Base-by-base conservation (phyloP, 2,113 vertebrate genomes). In the Clarias batrachus region DNA sequence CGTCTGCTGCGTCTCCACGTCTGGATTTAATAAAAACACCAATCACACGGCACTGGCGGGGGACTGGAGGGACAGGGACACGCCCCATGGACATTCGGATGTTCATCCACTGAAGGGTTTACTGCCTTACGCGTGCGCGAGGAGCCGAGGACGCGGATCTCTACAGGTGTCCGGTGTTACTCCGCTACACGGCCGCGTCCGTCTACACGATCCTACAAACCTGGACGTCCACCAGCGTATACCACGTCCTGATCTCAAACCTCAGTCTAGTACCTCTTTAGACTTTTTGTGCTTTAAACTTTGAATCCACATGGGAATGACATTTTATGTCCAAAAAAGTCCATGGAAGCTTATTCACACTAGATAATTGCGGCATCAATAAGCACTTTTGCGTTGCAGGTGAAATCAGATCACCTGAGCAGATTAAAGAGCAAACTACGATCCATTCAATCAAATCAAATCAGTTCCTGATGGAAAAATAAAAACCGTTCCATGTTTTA, bases 1-100 rank as follows among this genome's bases (percentile, higher is more conserved):
- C 89, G 92, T 89, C 74, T 87, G 86, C 85, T 91, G 85, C 85
- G 93, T 91, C 70, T 91, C 81, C 87, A 85, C 90, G 96, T 92
- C 89, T 96, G 92, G 86, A 96, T 96, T 91, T 91, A 96, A 94
- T 95, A 94, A 96, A 37, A 37, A 37, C 33, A 73, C 33, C 9
- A 73, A 23, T 11, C 68, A 3, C 68, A 71, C 70, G 33, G 70
- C 19, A 19, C 70, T 41, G 70, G 23, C 17, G 33, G 70, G 21
- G 70, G 33, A 73, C 17, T 5, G 3, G 23, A 71, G 85, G 83
- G 63, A 1, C 82, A 82, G 91, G 89, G 91, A 77, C 54, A 77
- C 74, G 27, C 21, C 14, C 2, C 41, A 1, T 6, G 21, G 4
- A 25, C 0, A 9, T 27, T 27, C 8, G 25, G 48, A 74, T 16